These are phyloP conservation scores for Pipistrellus pipistrellus DNA, from an alignment of 2,797 vertebrate species.

Conservation along the genomic window DNA sequence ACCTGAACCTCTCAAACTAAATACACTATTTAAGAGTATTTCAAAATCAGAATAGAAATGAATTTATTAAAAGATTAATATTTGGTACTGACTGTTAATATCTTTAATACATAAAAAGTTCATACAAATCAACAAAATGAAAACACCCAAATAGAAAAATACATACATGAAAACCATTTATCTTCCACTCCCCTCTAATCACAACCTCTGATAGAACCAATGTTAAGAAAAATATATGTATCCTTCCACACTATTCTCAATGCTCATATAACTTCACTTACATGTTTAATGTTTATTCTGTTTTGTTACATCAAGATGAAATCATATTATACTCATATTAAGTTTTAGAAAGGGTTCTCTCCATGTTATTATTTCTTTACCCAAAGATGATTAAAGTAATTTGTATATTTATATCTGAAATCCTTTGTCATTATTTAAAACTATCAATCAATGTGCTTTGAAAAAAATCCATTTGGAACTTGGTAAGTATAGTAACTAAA, in stretches of 20 bases:
- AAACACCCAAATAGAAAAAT: slow-evolving; percentile 51
- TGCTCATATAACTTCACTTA: neutral
- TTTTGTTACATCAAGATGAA: slow-evolving; percentile 41
- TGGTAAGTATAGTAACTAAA: slow-evolving; percentile 55
- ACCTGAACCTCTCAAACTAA: slow-evolving; percentile 44
- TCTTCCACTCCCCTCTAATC: neutral
- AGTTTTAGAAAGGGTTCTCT: slow-evolving; percentile 58
- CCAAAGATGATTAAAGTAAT: slow-evolving; percentile 23
- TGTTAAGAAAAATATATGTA: neutral
- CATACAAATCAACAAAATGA: slow-evolving; percentile 44
- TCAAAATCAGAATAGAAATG: slow-evolving; percentile 51
- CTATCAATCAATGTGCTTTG: neutral
- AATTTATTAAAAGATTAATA: slow-evolving; percentile 31
- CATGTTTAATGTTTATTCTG: neutral
- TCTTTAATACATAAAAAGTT: slow-evolving; percentile 30
- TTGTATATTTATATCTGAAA: slow-evolving; percentile 55
- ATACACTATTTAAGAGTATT: neutral
- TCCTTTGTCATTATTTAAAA: slow-evolving; percentile 59
- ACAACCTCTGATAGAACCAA: neutral
- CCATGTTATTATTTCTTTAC: slow-evolving; percentile 11
- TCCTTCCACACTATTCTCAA: neutral
- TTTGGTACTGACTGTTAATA: slow-evolving; percentile 35
- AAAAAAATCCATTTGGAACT: slow-evolving; percentile 59
- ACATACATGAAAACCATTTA: neutral
- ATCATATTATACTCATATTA: slow-evolving; percentile 2